Conservation (phyloP, 2,113 vertebrate species). For the Motacilla alba region DNA sequence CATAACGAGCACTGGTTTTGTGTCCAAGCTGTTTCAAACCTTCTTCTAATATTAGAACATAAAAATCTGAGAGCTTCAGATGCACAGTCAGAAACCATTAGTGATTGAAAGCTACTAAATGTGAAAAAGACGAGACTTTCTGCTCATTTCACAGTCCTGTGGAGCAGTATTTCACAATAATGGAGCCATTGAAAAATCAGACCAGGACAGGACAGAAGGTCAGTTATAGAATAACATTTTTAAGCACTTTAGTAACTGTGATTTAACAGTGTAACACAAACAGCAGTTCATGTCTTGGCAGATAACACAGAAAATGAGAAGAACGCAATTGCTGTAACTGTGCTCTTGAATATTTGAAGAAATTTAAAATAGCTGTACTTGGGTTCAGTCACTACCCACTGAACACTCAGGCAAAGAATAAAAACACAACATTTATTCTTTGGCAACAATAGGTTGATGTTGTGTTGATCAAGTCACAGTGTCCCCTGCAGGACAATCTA, state of each 20-base stretch:
- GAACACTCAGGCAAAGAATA: background rate
- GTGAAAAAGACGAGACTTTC: background rate
- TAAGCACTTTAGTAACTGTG: background rate
- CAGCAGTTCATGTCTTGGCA: background rate
- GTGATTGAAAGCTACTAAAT: background rate
- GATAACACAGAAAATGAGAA: background rate
- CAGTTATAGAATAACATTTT: background rate
- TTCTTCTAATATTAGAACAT: background rate
- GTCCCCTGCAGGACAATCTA: background rate
- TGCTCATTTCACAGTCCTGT: background rate
- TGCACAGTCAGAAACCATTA: background rate
- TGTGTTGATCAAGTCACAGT: background rate
- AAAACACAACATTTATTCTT: background rate
- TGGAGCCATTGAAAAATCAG: background rate
- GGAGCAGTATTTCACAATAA: background rate
- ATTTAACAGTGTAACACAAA: background rate
- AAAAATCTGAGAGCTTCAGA: background rate
- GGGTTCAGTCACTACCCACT: background rate
- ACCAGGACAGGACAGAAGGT: background rate
- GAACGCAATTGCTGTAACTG: background rate
- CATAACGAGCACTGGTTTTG: fast-evolving
- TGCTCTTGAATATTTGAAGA: background rate
- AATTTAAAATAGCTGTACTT: background rate
- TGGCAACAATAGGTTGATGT: background rate
- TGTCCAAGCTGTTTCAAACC: background rate